Base-by-base conservation (phyloP, 1,140 invertebrate species). In the Neodiprion virginianus region DNA sequence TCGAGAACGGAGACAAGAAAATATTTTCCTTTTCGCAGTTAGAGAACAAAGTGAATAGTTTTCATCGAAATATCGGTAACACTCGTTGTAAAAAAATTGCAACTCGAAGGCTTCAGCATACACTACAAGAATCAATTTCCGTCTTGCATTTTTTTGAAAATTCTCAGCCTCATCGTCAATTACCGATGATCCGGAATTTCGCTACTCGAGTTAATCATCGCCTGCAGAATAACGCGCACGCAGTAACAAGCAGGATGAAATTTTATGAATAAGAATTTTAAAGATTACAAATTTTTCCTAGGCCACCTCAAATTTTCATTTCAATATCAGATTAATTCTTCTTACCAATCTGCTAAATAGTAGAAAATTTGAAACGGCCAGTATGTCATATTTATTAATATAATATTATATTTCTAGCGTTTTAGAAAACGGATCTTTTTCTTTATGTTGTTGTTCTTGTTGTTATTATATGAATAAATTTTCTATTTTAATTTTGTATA, bases 201-300 rank as follows among this genome's bases (percentile, higher is more conserved):
- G 28, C 28, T 2, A 40, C 28, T 40, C 5, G 28, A 40, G 0
- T 40, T 40, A 3, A 4, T 40, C 5, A 40, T 40, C 28, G 28
- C 28, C 28, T 40, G 28, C 2, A 40, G 28, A 61, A 61, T 17
- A 8, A 8, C 53, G 4, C 53, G 11, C 53, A 8, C 7, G 0
- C 53, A 61, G 10, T n/a, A 11, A 10, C n/a, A 14, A 53, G 53
- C 53, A 61, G n/a, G n/a, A 61, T 61, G 53, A 61, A 17, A 61
- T 61, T 61, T 61, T 61, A 61, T 7, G 53, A 61, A 61, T 61
- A 61, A 61, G 53, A 61, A 61, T 61, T 61, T 61, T 61, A 61
- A 61, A 17, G 11, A 61, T 61, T 61, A 61, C 8, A 17, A 61
- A 61, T 61, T 61, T 61, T 61, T 61, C 53, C 53, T 61, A 61